phyloP scores from a whole-genome alignment of 2,888 invertebrate genomes.

The Lottia scabra region DNA sequence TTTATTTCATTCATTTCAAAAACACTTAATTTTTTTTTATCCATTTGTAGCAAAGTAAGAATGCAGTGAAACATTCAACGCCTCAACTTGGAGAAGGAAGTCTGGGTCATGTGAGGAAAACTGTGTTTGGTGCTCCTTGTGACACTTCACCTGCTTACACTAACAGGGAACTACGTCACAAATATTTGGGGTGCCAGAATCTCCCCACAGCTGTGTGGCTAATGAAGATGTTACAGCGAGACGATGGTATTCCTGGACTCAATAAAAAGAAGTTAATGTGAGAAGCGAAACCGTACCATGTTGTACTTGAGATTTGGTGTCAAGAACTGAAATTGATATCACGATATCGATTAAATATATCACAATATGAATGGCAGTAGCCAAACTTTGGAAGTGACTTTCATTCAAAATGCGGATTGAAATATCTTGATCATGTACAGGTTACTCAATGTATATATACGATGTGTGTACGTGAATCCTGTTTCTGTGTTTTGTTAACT shows the following conservation, averaged over 20 bases:
- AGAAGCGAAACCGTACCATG: too few species aligned
- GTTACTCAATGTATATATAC: too few species aligned
- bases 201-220: slow-evolving; percentile 71
- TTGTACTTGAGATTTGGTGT: too few species aligned
- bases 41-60: slow-evolving; percentile 52
- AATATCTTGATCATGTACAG: too few species aligned
- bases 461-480: too few species aligned
- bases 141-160: slow-evolving; percentile 69
- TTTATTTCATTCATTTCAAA: neutral
- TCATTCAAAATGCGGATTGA: too few species aligned
- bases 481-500: too few species aligned
- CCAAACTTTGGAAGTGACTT: too few species aligned
- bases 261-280: too few species aligned
- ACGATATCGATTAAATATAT: too few species aligned
- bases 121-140: slow-evolving; percentile 72
- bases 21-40: neutral
- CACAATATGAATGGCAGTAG: too few species aligned
- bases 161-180: slow-evolving; percentile 66
- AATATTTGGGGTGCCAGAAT: slow-evolving; percentile 71
- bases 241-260: neutral
- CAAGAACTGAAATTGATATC: too few species aligned
- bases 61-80: slow-evolving; percentile 60
- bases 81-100: slow-evolving; percentile 65
- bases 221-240: slow-evolving; percentile 25
- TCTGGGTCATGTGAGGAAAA: slow-evolving; percentile 60